Evolutionary conservation across 2,888 invertebrate genomes (phyloP).

Genomic region (Psylliodes chrysocephalus): DNA sequence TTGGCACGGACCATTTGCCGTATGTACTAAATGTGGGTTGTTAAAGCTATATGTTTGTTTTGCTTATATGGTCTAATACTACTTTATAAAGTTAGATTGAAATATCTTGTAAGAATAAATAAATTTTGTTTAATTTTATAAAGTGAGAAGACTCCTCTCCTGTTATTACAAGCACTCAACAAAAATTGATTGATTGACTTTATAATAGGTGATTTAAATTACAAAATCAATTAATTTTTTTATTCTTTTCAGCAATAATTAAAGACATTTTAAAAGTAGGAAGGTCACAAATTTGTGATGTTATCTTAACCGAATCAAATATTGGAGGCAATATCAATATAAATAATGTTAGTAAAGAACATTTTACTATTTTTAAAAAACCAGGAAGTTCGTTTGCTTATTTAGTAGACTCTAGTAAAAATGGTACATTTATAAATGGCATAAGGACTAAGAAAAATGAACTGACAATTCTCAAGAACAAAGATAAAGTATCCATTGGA

Average conservation of each 20-base stretch:
- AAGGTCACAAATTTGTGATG: conserved; percentile 41
- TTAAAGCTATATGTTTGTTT: no score
- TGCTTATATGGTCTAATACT: no score
- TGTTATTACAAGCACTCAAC: no score
- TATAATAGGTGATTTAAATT: no score
- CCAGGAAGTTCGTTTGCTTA: conserved; percentile 44
- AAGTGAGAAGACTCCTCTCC: no score
- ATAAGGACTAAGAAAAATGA: conserved; percentile 77
- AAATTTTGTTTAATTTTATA: no score
- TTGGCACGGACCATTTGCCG: no score
- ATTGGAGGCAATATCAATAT: conserved; percentile 62
- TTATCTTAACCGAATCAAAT: conserved; percentile 52
- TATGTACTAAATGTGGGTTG: no score
- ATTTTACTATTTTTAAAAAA: conserved; percentile 70
- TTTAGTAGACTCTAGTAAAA: conserved; percentile 79
- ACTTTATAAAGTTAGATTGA: no score
- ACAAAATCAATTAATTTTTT: no score
- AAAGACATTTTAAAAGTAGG: conserved; percentile 40
- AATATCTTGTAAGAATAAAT: no score
- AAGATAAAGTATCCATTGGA: conserved; percentile 34
- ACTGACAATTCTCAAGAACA: conserved; percentile 47
- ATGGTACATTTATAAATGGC: conserved; percentile 87
- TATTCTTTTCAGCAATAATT: conserved; percentile 33
- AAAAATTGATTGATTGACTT: no score
- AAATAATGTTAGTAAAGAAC: conserved; percentile 71